Conservation (phyloP, 2,113 vertebrate species). For the Anas platyrhynchos region DNA sequence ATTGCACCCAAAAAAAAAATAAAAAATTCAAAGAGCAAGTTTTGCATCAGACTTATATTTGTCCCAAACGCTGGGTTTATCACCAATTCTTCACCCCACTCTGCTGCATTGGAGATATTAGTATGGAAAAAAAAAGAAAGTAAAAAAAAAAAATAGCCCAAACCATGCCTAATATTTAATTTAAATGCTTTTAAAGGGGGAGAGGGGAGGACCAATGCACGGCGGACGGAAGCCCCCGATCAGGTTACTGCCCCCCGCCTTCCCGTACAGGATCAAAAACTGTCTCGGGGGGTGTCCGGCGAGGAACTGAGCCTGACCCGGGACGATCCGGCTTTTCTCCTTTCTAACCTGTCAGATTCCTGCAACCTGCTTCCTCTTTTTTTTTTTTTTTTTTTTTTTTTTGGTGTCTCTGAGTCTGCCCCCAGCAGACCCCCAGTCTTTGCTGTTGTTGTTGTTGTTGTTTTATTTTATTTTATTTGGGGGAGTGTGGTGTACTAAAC, state of each 20-base stretch:
- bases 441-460: too few relatives aligned
- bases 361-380: background rate
- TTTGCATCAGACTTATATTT: background rate
- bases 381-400: background rate
- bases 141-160: background rate
- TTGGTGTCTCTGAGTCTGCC: too few relatives aligned
- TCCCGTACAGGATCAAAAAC: background rate
- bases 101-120: accelerated
- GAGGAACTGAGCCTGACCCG: background rate
- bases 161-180: background rate
- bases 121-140: background rate
- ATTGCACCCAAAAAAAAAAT: background rate
- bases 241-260: background rate
- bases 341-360: background rate
- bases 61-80: background rate
- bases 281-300: background rate
- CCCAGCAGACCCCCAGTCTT: background rate
- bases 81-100: accelerated
- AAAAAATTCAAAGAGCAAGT: accelerated
- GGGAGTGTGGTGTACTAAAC: too few relatives aligned
- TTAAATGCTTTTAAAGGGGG: background rate
- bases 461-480: too few relatives aligned
- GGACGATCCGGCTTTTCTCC: background rate
- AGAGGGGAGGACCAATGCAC: background rate
- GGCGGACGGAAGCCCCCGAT: background rate